Evolutionary conservation across 53 echinoderm and acorn worm genomes (phyloP).

Genomic region (Mesocentrotus franciscanus): DNA sequence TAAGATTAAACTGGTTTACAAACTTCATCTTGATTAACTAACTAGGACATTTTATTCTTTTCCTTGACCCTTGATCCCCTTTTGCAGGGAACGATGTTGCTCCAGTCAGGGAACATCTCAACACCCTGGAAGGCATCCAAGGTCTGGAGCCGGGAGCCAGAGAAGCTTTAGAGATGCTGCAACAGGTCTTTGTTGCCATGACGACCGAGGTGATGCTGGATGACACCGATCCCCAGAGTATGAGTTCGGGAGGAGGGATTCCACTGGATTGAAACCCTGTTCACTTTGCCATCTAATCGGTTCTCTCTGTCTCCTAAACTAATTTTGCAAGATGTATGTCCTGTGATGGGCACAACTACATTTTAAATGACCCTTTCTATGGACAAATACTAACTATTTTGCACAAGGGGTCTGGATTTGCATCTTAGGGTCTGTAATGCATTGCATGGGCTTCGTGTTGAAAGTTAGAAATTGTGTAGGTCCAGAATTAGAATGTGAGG

Average conservation of each 20-base stretch:
- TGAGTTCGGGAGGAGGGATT: conserved; percentile 53
- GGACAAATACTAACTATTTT: no score
- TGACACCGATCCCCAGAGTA: conserved; percentile 55
- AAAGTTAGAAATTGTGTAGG: no score
- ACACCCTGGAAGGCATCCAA: not conserved
- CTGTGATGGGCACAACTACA: not conserved
- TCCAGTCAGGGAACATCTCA: conserved; percentile 22
- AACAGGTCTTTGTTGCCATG: conserved; percentile 58
- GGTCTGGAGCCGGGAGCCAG: conserved; percentile 14
- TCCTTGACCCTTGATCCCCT: not conserved
- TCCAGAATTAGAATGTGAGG: no score
- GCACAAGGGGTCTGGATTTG: no score
- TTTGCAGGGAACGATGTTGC: not conserved
- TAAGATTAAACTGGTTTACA: not conserved
- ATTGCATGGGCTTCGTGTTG: no score
- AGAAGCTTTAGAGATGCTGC: conserved; percentile 37
- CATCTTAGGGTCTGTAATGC: no score
- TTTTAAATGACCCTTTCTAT: no score
- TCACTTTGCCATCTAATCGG: not conserved
- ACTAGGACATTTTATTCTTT: not conserved
- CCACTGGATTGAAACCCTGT: conserved; percentile 48
- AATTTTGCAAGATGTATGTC: not conserved
- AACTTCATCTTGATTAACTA: not conserved
- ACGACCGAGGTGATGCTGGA: conserved; percentile 47
- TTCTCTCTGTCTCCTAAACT: not conserved